Evolutionary conservation across 2,113 vertebrate species (phyloP), one percentile per base, ranked within the genome.

Genomic region (Benitochromis conjunctus): DNA sequence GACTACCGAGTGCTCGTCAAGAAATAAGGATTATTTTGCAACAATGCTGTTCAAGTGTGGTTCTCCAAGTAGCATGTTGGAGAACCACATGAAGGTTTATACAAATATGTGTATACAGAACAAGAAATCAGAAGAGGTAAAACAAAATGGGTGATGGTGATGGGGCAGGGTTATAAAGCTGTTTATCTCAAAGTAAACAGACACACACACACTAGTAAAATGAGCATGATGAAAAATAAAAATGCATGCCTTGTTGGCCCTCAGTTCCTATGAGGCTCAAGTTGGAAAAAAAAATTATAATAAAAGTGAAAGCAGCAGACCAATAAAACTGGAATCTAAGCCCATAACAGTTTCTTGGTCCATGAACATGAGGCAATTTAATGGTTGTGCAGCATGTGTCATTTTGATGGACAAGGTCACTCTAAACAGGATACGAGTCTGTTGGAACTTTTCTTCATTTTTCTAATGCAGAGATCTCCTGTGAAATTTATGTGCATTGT

Each of bases 391-490:
- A 69, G 21, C 41, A 76, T 87, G 83, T 81, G 83, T 74, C 79
- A 82, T 82, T 86, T 81, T 86, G 90, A 92, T 58, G 79, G 89
- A 92, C 83, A 92, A 77, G 90, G 81, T 87, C 82, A 86, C 57
- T 38, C 10, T 14, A 46, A 84, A 86, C 74, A 62, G 66, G 31
- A 85, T 43, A 38, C 19, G 1, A 43, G 29, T 64, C 79, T 51
- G 81, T 57, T 69, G 60, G 55, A 54, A 84, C 74, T 89, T 62
- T 86, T 31, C 46, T 54, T 79, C 38, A 51, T 69, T 80, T 89
- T 87, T 82, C 80, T 82, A 58, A 53, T 56, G 71, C 4, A 13
- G n/a, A 56, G 71, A 74, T 88, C 60, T 89, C 80, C 18, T 81
- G 76, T 91, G 89, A 89, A 87, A 91, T 89, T 7, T 76, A 82